Conservation (phyloP, 2,797 vertebrate species). For the Falco novaeseelandiae region DNA sequence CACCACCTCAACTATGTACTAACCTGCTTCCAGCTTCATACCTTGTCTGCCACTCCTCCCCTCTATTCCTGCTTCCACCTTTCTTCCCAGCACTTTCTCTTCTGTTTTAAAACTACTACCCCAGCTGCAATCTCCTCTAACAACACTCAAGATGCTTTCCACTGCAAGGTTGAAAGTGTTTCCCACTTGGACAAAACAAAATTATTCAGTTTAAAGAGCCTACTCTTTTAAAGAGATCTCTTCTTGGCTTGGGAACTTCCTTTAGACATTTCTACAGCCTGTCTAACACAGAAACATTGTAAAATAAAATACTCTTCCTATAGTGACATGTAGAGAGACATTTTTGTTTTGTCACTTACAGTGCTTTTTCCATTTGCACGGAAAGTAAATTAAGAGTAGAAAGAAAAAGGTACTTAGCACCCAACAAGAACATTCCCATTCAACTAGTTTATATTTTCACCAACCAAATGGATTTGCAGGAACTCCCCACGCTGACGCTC, state of each 20-base stretch:
- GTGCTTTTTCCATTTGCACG: not conserved
- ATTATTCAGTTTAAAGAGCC: not conserved
- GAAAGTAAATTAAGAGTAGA: not conserved
- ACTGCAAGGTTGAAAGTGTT: not conserved
- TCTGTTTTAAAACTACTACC: not conserved
- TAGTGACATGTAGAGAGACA: accelerated
- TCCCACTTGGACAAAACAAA: not conserved
- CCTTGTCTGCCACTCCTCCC: not conserved
- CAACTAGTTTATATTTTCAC: not conserved
- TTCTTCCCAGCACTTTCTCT: not conserved
- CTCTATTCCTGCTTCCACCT: accelerated
- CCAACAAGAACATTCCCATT: not conserved
- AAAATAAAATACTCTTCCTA: not conserved
- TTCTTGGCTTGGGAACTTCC: not conserved
- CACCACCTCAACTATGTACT: not conserved
- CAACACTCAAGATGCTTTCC: not conserved
- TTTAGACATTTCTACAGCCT: not conserved
- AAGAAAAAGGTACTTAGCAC: not conserved
- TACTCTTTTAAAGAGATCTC: not conserved
- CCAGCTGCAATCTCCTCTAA: not conserved
- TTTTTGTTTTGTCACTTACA: not conserved
- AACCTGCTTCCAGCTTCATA: not conserved
- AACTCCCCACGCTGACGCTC: not conserved
- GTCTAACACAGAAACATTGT: not conserved
- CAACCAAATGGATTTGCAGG: not conserved